A percentile compares a stretch with the other conserved stretches of the same genome.
Conservation (phyloP, 2,113 vertebrate species). For the Mobula birostris region DNA sequence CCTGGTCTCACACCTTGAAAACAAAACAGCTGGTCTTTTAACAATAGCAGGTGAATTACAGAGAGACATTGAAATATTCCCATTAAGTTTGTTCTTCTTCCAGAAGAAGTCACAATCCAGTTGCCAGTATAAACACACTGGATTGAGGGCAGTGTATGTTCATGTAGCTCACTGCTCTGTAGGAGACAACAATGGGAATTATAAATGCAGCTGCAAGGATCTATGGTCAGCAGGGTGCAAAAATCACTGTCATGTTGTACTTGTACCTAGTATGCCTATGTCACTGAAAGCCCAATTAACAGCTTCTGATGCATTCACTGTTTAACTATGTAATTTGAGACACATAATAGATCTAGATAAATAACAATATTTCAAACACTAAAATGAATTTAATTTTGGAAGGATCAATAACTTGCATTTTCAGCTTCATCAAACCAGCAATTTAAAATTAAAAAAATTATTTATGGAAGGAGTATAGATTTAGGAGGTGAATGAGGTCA, state of each 20-base stretch:
- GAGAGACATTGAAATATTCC: no score
- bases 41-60: no score
- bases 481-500: neutral
- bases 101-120: no score
- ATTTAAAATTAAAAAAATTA: neutral
- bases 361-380: neutral
- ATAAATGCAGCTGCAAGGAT: neutral
- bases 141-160: no score
- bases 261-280: neutral
- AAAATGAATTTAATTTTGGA: constrained; percentile 8
- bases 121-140: no score
- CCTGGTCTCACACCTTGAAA: no score
- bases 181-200: neutral
- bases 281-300: neutral
- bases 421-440: neutral
- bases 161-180: no score
- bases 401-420: neutral
- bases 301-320: neutral
- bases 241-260: neutral
- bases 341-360: neutral
- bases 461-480: neutral
- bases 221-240: neutral
- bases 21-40: no score
- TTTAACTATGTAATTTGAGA: neutral
- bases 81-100: no score